Conservation (phyloP, 2,888 invertebrate species). For the Andrena praecox region DNA sequence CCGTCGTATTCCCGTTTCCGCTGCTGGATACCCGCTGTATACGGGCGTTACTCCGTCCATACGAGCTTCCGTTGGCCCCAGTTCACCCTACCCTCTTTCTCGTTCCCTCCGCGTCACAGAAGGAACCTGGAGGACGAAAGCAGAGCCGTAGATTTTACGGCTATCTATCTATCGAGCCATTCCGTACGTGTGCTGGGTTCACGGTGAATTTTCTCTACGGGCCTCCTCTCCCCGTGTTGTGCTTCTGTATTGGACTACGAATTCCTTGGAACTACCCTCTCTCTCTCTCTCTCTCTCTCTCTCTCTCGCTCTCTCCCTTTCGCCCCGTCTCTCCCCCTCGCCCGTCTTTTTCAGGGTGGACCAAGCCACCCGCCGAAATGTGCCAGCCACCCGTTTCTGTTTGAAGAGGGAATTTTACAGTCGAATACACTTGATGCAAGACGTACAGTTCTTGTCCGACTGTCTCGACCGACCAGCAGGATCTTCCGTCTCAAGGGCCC, state of each 20-base stretch:
- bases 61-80: constrained; percentile 5
- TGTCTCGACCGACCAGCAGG: constrained; percentile 57
- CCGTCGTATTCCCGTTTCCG: constrained; percentile 24
- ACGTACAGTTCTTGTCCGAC: constrained; percentile 73
- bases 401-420: constrained; percentile 84
- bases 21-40: constrained; percentile 6
- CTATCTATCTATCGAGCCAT: constrained; percentile 79
- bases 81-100: not conserved
- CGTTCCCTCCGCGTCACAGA: not conserved
- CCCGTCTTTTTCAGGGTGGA: constrained; percentile 63
- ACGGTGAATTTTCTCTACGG: constrained; percentile 64
- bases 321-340: constrained; percentile 29
- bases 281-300: constrained; percentile 7
- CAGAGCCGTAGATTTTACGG: constrained; percentile 68
- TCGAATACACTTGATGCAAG: constrained; percentile 82
- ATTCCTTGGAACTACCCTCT: constrained; percentile 68
- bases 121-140: constrained; percentile 18
- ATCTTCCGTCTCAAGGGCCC: constrained; percentile 36
- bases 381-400: constrained; percentile 79
- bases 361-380: constrained; percentile 75
- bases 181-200: constrained; percentile 80
- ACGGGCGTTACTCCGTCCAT: constrained; percentile 15
- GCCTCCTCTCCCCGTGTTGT: constrained; percentile 42
- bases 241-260: constrained; percentile 61
- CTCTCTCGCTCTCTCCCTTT: constrained; percentile 16